Evolutionary conservation across 2,797 vertebrate species (phyloP).

Genomic region (Galago senegalensis): DNA sequence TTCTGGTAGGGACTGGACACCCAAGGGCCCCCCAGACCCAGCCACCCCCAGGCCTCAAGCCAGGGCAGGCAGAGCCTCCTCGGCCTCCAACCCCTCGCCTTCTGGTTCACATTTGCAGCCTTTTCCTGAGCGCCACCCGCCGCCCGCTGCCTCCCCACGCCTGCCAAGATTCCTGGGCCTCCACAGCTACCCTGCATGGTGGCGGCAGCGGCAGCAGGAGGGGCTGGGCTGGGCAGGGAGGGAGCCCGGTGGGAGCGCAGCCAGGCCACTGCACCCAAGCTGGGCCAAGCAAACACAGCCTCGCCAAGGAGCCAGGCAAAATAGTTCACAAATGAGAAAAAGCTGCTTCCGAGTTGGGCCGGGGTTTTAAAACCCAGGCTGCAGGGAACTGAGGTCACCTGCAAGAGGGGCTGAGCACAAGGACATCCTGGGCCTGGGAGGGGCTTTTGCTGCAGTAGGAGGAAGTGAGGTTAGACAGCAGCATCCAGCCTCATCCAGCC

Average conservation of each 20-base stretch:
- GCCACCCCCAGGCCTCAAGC: constrained; percentile 25
- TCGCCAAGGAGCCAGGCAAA: constrained; percentile 90
- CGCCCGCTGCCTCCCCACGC: constrained; percentile 68
- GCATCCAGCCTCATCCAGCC: not conserved
- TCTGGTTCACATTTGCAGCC: constrained; percentile 91
- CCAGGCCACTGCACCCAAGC: constrained; percentile 89
- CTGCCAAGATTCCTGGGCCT: constrained; percentile 92
- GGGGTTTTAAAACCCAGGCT: constrained; percentile 87
- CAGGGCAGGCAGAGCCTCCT: not conserved
- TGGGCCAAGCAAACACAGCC: constrained; percentile 90
- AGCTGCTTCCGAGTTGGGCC: constrained; percentile 91
- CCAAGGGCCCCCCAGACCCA: not conserved
- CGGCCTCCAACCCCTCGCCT: constrained; percentile 82
- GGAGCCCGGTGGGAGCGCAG: constrained; percentile 75
- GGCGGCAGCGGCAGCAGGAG: constrained; percentile 60
- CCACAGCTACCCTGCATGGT: constrained; percentile 72
- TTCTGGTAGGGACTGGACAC: not conserved
- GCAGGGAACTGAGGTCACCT: constrained; percentile 85
- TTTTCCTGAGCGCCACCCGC: constrained; percentile 90
- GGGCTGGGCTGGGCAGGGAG: constrained; percentile 58
- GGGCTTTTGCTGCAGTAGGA: not conserved
- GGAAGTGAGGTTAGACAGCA: not conserved
- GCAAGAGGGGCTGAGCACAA: not conserved
- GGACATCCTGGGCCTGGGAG: not conserved
- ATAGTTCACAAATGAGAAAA: constrained; percentile 93